These are phyloP conservation scores for Trichonephila clavipes DNA, from an alignment of 1,140 invertebrate genomes.

Conservation along the genomic window DNA sequence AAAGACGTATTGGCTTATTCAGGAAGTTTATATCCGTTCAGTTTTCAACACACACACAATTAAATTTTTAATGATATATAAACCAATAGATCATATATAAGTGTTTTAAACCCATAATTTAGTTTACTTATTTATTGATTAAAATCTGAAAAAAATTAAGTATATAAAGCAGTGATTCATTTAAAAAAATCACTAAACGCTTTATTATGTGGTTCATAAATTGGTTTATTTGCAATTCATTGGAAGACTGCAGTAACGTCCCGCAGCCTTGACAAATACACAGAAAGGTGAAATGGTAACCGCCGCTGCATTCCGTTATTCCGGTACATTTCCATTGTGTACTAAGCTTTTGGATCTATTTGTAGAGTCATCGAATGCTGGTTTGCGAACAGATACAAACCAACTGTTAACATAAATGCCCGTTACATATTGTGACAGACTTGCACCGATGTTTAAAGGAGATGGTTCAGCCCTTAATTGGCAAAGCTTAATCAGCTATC, in stretches of 20 bases:
- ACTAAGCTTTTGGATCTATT: constrained; percentile 26
- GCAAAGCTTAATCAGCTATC: constrained; percentile 50
- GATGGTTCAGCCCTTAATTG: constrained; percentile 45
- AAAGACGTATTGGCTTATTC: too few relatives aligned
- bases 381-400: constrained; percentile 41
- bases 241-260: not conserved
- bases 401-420: constrained; percentile 50
- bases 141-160: too few relatives aligned
- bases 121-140: too few relatives aligned
- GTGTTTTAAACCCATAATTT: too few relatives aligned
- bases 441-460: constrained; percentile 47
- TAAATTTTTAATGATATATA: too few relatives aligned
- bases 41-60: too few relatives aligned
- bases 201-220: not conserved
- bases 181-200: too few relatives aligned
- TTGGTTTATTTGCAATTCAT: not conserved
- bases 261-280: not conserved
- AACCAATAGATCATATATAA: too few relatives aligned
- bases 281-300: not conserved
- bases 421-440: constrained; percentile 42
- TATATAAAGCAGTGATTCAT: too few relatives aligned
- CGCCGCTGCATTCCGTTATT: not conserved
- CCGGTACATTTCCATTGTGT: constrained; percentile 46
- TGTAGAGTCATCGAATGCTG: constrained; percentile 33
- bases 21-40: too few relatives aligned